Percentiles rank a stretch among this genome's conserved stretches.
These are phyloP conservation scores for Cacatua alba DNA, from an alignment of 2,113 vertebrate genomes.

Conservation along the genomic window DNA sequence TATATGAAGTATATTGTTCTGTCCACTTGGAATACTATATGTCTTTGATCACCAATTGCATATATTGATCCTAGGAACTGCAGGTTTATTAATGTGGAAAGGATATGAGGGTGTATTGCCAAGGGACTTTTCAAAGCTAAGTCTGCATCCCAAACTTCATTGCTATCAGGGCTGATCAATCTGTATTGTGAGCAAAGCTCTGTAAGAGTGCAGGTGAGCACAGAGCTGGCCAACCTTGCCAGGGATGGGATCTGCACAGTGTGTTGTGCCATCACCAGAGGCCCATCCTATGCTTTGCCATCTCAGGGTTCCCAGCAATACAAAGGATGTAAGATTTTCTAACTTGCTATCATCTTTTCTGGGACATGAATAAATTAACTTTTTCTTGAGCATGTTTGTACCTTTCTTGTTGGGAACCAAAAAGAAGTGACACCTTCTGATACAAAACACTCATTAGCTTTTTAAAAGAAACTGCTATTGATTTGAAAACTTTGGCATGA, in stretches of 20 bases:
- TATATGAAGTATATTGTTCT: background rate
- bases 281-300: background rate
- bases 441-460: background rate
- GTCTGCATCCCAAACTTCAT: background rate
- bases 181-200: background rate
- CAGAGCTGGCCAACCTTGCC: background rate
- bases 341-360: background rate
- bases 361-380: background rate
- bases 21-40: background rate
- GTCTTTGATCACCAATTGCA: background rate
- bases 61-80: background rate
- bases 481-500: background rate
- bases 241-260: background rate
- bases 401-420: background rate
- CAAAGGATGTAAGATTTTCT: background rate
- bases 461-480: background rate
- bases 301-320: background rate
- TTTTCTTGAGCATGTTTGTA: background rate
- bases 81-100: background rate
- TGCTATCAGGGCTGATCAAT: background rate
- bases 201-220: background rate
- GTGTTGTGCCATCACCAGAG: background rate
- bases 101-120: background rate
- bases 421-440: background rate
- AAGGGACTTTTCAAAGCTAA: background rate